phyloP scores from a whole-genome alignment of 1,140 invertebrate species.

The Aplysia californica region DNA sequence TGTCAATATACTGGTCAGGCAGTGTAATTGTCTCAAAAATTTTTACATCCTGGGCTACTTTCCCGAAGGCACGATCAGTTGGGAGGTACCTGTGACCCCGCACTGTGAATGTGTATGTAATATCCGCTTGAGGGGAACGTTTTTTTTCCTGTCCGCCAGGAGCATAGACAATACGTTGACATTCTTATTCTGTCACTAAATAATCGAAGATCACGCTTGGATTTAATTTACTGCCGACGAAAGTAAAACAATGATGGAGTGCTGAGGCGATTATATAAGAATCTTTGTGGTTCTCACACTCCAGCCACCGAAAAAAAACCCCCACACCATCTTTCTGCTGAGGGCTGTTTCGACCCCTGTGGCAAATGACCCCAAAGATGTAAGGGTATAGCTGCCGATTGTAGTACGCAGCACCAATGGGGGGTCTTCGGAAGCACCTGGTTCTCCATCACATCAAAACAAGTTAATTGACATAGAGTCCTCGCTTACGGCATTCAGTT shows the following conservation, averaged over 20 bases:
- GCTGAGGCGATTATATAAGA: constrained; percentile 27
- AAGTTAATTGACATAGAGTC: constrained; percentile 3
- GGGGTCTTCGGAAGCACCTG: constrained; percentile 20
- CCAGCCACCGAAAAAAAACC: constrained; percentile 8
- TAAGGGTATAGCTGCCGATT: constrained; percentile 21
- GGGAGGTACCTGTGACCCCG: constrained; percentile 57
- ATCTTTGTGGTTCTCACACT: constrained; percentile 24
- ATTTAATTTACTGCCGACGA: neutral
- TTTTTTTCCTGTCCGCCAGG: no score
- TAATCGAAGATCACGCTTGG: neutral
- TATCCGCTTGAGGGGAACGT: no score
- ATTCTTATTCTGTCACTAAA: neutral
- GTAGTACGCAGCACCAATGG: constrained; percentile 23
- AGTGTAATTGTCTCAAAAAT: constrained; percentile 67
- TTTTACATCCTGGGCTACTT: constrained; percentile 43
- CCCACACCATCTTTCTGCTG: neutral
- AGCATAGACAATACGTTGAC: constrained; percentile 19
- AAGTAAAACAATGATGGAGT: constrained; percentile 17
- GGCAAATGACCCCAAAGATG: constrained; percentile 15
- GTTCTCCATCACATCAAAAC: constrained; percentile 31
- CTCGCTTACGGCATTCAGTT: neutral
- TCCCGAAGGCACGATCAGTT: constrained; percentile 55
- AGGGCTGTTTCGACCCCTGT: neutral
- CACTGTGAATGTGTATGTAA: constrained; percentile 48
- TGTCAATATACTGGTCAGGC: constrained; percentile 7